Percentiles rank a stretch among this genome's conserved stretches.
These are phyloP conservation scores for Chlorodrepanis virens DNA, from an alignment of 2,113 vertebrate genomes.

Conservation along the genomic window DNA sequence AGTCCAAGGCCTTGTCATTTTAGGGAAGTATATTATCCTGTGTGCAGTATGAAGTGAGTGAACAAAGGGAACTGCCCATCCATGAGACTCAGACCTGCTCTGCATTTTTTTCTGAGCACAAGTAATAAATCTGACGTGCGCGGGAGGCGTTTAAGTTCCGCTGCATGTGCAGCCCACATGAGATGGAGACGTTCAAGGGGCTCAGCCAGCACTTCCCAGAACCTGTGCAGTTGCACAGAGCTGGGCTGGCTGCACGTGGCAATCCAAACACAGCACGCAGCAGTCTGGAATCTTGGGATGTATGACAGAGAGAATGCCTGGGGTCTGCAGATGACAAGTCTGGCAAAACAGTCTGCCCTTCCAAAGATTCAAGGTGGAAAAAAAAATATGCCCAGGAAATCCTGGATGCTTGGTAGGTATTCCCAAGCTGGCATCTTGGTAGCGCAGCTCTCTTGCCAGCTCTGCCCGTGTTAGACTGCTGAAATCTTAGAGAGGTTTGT, in stretches of 20 bases:
- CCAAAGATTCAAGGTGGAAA: not conserved
- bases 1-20: not conserved
- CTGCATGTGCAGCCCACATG: not conserved
- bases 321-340: not conserved
- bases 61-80: not conserved
- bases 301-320: not conserved
- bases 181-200: not conserved
- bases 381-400: not conserved
- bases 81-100: not conserved
- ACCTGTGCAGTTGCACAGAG: not conserved
- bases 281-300: not conserved
- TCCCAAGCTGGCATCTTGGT: not conserved
- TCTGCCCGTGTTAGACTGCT: rapidly evolving
- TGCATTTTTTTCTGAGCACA: not conserved
- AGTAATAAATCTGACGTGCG: not conserved
- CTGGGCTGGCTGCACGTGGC: not conserved
- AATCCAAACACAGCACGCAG: not conserved
- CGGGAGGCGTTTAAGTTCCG: not conserved
- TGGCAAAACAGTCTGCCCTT: not conserved
- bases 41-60: not conserved
- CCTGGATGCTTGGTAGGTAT: not conserved
- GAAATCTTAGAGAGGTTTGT: not conserved
- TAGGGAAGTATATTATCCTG: not conserved
- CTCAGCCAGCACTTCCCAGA: not conserved
- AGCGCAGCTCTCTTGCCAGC: not conserved